phyloP scores from a whole-genome alignment of 2,113 vertebrate species.

The Microcebus ravelobensis region DNA sequence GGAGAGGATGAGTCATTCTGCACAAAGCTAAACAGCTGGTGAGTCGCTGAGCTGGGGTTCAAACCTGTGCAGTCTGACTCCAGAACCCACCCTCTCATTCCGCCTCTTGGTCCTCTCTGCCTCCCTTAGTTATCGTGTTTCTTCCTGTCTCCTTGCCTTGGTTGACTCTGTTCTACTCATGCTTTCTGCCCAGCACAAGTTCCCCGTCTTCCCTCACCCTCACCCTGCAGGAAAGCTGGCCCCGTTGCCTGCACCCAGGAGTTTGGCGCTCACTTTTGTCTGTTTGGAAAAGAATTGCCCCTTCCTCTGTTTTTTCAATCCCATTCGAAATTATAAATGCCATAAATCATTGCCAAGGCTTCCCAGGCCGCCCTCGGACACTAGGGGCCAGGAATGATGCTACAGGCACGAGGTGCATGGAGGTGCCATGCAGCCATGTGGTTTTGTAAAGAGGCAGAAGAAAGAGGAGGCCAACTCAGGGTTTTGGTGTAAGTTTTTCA shows the following conservation, averaged over 20 bases:
- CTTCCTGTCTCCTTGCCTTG: background rate
- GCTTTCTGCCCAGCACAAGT: background rate
- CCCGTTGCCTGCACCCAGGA: background rate
- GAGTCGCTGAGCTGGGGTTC: background rate
- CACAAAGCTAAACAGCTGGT: background rate
- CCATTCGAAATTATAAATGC: background rate
- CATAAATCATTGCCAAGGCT: background rate
- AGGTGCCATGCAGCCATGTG: background rate
- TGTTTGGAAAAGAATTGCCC: background rate
- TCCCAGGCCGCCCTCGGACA: background rate
- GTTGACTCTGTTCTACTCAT: background rate
- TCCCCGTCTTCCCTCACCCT: background rate
- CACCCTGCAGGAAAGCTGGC: background rate
- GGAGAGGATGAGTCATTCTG: background rate
- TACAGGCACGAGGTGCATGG: background rate
- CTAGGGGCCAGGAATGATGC: background rate
- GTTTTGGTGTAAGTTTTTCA: background rate
- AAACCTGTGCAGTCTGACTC: too few relatives aligned
- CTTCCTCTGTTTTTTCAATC: background rate
- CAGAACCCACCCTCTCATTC: background rate
- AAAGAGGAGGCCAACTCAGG: background rate
- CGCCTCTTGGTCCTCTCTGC: background rate
- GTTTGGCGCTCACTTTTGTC: background rate
- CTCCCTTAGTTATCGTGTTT: background rate
- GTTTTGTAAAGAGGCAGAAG: background rate